Conservation (phyloP, 2,113 vertebrate genomes). For the Hemibagrus wyckioides region DNA sequence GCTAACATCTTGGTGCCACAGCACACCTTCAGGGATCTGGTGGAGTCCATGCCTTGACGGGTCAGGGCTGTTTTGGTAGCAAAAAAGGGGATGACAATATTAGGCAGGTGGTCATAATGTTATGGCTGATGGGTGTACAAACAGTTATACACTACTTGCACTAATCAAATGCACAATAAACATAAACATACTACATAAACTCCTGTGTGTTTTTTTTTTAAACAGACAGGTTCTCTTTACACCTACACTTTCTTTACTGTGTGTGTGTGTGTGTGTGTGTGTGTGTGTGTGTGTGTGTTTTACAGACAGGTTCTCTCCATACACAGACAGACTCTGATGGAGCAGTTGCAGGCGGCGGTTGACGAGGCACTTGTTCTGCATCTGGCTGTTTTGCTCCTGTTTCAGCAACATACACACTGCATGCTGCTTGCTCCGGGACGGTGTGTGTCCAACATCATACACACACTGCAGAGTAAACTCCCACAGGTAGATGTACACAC, state of each 20-base stretch:
- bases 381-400: conserved; percentile 87
- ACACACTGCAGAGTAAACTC: conserved; percentile 80
- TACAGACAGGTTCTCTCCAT: conserved; percentile 87
- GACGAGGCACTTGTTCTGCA: conserved; percentile 93
- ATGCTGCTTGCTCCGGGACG: conserved; percentile 95
- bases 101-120: too few species aligned
- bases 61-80: too few species aligned
- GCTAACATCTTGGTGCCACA: too few species aligned
- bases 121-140: too few species aligned
- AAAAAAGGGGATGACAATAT: too few species aligned
- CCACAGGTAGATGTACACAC: conserved; percentile 73
- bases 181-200: too few species aligned
- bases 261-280: too few species aligned
- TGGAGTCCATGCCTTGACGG: too few species aligned
- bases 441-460: conserved; percentile 92
- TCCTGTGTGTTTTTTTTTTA: too few species aligned
- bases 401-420: conserved; percentile 85
- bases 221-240: too few species aligned
- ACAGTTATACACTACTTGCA: background rate
- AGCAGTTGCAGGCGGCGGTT: conserved; percentile 88
- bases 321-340: conserved; percentile 86
- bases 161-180: background rate
- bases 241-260: too few species aligned
- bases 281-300: conserved; percentile 35
- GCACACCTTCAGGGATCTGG: too few species aligned